These are phyloP conservation scores for Nasonia vitripennis DNA, from an alignment of 1,140 invertebrate genomes.

Conservation along the genomic window DNA sequence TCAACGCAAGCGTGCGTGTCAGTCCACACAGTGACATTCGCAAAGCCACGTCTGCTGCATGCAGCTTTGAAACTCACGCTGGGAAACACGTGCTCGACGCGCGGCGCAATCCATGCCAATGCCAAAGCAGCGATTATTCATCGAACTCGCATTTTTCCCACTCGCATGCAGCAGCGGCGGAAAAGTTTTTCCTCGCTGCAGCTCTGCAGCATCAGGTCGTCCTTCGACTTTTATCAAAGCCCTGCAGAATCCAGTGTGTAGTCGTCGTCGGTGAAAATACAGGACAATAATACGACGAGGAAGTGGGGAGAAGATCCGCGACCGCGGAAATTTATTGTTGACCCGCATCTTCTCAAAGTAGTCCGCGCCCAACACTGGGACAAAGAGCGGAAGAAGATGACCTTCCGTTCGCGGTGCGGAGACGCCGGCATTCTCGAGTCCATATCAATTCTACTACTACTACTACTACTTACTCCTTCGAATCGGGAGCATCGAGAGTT, in stretches of 20 bases:
- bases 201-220: no score
- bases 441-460: not conserved
- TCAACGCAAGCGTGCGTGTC: no score
- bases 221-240: no score
- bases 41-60: no score
- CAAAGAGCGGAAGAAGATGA: not conserved
- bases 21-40: no score
- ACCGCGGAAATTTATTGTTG: conserved; percentile 12
- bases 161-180: not conserved
- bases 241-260: not conserved
- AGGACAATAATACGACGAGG: not conserved
- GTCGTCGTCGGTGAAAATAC: not conserved
- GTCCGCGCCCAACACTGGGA: not conserved
- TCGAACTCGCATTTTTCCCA: conserved; percentile 20
- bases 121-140: conserved; percentile 48
- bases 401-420: not conserved
- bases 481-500: conserved; percentile 11
- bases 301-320: not conserved
- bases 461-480: not conserved
- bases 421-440: not conserved
- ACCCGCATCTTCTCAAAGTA: not conserved
- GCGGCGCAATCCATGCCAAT: conserved; percentile 6
- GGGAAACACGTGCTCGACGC: not conserved
- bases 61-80: no score
- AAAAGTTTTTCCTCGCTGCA: conserved; percentile 5